phyloP scores from a whole-genome alignment of 2,113 vertebrate genomes.

The Heptranchias perlo region DNA sequence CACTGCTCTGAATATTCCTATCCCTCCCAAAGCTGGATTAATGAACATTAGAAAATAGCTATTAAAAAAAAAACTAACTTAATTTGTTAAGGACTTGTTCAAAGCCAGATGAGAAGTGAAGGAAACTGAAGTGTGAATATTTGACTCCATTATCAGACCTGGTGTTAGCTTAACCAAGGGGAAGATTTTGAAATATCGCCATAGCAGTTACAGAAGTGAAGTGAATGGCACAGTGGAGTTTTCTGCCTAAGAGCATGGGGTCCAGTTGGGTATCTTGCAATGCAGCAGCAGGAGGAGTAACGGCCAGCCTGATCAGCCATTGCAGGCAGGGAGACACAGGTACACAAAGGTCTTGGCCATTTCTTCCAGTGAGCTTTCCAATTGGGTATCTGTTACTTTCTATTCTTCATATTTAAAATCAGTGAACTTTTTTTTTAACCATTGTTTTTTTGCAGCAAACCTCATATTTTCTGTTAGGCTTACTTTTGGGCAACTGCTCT shows the following conservation, averaged over 20 bases:
- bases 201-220: background rate
- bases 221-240: background rate
- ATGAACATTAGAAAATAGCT: background rate
- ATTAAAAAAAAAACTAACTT: background rate
- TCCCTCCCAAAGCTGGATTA: background rate
- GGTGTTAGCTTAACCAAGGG: background rate
- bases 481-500: background rate
- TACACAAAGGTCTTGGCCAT: background rate
- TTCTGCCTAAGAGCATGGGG: background rate
- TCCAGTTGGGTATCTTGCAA: background rate
- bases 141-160: background rate
- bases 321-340: background rate
- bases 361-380: background rate
- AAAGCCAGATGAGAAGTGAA: background rate
- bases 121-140: background rate
- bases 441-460: background rate
- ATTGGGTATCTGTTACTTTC: background rate
- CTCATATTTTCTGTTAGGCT: background rate
- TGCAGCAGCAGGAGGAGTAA: background rate
- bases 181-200: background rate
- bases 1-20: background rate
- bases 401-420: background rate
- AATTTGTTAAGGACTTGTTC: background rate
- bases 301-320: background rate
- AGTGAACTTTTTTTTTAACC: background rate